phyloP scores from a whole-genome alignment of 2,113 vertebrate species.

The Neolamprologus sp. region DNA sequence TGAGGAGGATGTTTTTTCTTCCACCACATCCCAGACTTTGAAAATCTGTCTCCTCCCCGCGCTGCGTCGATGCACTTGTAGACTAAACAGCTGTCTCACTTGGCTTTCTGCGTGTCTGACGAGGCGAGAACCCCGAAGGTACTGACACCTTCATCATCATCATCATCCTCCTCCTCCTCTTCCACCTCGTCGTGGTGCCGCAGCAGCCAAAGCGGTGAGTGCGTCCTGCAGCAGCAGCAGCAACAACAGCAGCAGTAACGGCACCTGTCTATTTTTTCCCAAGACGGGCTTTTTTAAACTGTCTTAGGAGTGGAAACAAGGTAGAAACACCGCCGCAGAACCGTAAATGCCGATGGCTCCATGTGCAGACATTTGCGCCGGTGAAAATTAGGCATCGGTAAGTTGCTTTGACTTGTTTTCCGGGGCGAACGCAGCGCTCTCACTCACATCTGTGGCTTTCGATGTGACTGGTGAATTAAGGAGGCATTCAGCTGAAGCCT shows the following conservation, averaged over 20 bases:
- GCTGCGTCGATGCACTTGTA: background rate
- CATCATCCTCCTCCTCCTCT: background rate
- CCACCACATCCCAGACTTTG: background rate
- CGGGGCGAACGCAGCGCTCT: background rate
- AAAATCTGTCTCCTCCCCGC: background rate
- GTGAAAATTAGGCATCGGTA: conserved; percentile 47
- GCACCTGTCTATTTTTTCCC: conserved; percentile 13
- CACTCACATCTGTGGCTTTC: background rate
- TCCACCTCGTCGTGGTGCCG: conserved; percentile 31
- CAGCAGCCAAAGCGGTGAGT: conserved; percentile 39
- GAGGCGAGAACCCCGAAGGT: conserved; percentile 35
- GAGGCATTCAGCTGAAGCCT: background rate
- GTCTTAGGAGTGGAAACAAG: background rate
- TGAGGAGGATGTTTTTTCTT: background rate
- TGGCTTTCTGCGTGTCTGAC: conserved; percentile 20
- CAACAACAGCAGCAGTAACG: background rate
- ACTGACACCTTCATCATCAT: background rate
- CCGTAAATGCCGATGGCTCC: conserved; percentile 4
- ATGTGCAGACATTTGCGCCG: background rate
- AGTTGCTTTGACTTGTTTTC: conserved; percentile 45
- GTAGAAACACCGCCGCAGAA: background rate
- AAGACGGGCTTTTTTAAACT: background rate
- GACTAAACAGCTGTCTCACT: conserved; percentile 22
- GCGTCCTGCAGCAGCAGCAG: conserved; percentile 38
- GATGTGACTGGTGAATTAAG: background rate